Base-by-base conservation (phyloP, 2,113 vertebrate species). In the Rhea pennata region DNA sequence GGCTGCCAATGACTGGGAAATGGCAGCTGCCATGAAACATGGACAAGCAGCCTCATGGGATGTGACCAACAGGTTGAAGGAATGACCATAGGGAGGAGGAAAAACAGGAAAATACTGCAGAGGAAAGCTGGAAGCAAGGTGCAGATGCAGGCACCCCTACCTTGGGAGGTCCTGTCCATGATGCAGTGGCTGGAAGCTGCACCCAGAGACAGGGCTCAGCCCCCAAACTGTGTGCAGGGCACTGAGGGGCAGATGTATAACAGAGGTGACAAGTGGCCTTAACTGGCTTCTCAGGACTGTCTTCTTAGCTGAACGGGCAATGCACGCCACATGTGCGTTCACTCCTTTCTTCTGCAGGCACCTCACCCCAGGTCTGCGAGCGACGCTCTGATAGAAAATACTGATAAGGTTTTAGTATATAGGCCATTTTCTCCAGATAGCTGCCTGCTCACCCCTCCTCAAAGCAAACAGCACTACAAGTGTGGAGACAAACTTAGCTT, bases 161-260 rank as follows among this genome's bases (percentile, higher is more conserved):
- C 15, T 42, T 27, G 16, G 24, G 21, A 26, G 22, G 27, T 7
- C n/a, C 16, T 12, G 26, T 12, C 22, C 1, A 8, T 31, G 53
- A 1, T 44, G 51, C 10, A 2, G 15, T 15, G 29, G 42, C 46
- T 12, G 56, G 42, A 67, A 56, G 44, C 26, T 54, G 12, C 10
- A 3, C 11, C 15, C 19, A 15, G 62, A 1, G 62, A 1, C 8
- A 8, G 10, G 36, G 23, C 21, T 61, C 12, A 6, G 9, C 44
- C 15, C 7, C 62, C 15, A 39, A 1, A 3, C 22, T 4, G 3
- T 0, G 4, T 40, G 48, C 11, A 6, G 48, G 72, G 59, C 46
- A 42, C 10, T 13, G 12, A 3, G 40, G 24, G 5, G 39, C 1
- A 46, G 20, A 13, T 26, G 24, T 9, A 0, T 2, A 17, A 16